Evolutionary conservation across 2,113 vertebrate genomes (phyloP).

Genomic region (Tautogolabrus adspersus): DNA sequence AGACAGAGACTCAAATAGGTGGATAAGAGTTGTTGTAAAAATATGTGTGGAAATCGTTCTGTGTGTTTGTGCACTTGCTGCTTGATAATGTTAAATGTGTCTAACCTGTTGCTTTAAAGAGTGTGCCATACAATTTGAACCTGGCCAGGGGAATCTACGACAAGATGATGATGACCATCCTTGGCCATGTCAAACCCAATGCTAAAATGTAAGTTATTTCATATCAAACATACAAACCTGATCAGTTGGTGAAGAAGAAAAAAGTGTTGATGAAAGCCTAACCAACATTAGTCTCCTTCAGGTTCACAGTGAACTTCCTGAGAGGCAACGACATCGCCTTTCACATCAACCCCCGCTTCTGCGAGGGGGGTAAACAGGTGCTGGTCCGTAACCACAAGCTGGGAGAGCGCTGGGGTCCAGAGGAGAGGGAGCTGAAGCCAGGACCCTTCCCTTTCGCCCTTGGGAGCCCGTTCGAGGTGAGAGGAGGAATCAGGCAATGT

Average conservation of each 20-base stretch:
- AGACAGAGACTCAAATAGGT: too few relatives aligned
- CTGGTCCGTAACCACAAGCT: slow-evolving; percentile 83
- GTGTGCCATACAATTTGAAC: slow-evolving; percentile 84
- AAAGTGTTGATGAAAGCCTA: neutral
- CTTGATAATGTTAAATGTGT: neutral
- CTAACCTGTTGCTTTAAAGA: slow-evolving; percentile 57
- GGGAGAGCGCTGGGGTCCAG: slow-evolving; percentile 81
- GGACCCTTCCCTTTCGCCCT: slow-evolving; percentile 79
- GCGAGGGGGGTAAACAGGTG: slow-evolving; percentile 77
- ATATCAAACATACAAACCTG: too few relatives aligned
- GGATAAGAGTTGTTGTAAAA: too few relatives aligned
- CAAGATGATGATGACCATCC: slow-evolving; percentile 86
- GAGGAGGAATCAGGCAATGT: neutral
- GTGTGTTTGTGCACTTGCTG: neutral
- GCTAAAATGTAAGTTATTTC: slow-evolving; percentile 81
- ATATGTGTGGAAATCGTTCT: too few relatives aligned
- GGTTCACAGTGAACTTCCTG: slow-evolving; percentile 86
- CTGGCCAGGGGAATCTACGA: slow-evolving; percentile 83
- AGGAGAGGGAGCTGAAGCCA: slow-evolving; percentile 81
- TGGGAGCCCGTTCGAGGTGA: slow-evolving; percentile 85
- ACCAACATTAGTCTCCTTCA: slow-evolving; percentile 35
- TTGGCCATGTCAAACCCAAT: slow-evolving; percentile 81
- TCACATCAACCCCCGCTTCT: slow-evolving; percentile 86
- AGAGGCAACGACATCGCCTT: slow-evolving; percentile 85
- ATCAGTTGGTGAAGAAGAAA: too few relatives aligned